phyloP scores from a whole-genome alignment of 2,113 vertebrate species.

The Equus przewalskii region DNA sequence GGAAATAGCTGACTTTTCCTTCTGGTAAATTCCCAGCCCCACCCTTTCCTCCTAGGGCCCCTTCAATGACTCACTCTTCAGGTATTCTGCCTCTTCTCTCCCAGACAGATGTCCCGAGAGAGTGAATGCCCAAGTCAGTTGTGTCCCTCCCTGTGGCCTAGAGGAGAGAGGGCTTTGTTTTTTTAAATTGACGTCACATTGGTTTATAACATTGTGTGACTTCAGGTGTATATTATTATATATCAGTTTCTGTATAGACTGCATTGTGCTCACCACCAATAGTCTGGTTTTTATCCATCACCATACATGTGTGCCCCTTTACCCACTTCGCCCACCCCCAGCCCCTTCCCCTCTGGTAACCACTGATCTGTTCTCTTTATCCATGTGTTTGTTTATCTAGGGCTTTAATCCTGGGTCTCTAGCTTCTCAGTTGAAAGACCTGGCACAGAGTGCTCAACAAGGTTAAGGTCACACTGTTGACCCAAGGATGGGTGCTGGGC shows the following conservation, averaged over 20 bases:
- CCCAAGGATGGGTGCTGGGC: background rate
- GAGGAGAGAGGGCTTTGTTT: background rate
- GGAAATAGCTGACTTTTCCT: constrained; percentile 26
- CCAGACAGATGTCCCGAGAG: background rate
- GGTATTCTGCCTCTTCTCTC: background rate
- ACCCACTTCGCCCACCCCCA: too few relatives aligned
- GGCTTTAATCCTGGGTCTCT: background rate
- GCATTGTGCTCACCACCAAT: too few relatives aligned
- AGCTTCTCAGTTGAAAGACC: background rate
- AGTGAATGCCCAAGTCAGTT: background rate
- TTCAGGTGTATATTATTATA: too few relatives aligned
- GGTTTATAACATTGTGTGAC: too few relatives aligned
- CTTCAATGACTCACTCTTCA: constrained; percentile 44
- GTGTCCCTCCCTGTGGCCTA: background rate
- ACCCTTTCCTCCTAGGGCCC: constrained; percentile 33
- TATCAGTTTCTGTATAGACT: too few relatives aligned
- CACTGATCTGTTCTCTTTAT: too few relatives aligned
- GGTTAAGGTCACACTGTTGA: background rate
- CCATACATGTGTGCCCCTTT: too few relatives aligned
- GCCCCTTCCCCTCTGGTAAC: too few relatives aligned
- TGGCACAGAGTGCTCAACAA: background rate
- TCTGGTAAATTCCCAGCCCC: constrained; percentile 23
- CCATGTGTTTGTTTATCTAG: background rate
- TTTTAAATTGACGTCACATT: too few relatives aligned
- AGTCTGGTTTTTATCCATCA: too few relatives aligned